Evolutionary conservation across 2,113 vertebrate genomes (phyloP).

Genomic region (Rhombomys opimus): DNA sequence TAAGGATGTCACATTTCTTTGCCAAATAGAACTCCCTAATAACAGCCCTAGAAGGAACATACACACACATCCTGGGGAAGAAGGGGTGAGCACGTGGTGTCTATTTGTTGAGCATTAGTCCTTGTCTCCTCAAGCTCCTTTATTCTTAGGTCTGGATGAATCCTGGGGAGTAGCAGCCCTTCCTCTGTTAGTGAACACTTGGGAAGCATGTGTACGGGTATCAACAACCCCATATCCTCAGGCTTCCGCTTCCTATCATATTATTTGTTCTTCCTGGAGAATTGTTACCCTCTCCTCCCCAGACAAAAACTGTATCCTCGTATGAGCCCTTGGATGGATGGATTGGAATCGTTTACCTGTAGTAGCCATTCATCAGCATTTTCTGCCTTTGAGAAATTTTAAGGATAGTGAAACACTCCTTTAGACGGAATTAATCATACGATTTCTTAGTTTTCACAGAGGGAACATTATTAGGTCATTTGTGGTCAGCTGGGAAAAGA

Average conservation of each 20-base stretch:
- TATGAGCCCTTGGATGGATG: background rate
- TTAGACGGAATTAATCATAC: constrained; percentile 32
- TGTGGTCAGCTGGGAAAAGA: constrained; percentile 4
- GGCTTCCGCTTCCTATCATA: background rate
- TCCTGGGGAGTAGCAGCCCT: background rate
- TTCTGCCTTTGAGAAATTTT: background rate
- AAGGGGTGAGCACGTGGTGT: background rate
- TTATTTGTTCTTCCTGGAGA: background rate
- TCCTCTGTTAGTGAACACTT: background rate
- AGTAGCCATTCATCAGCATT: background rate
- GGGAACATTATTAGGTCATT: background rate
- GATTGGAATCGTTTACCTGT: background rate
- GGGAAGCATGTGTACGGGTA: background rate
- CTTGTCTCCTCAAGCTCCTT: background rate
- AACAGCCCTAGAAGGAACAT: background rate
- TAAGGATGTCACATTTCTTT: background rate
- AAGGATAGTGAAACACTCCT: background rate
- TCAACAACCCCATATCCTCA: background rate
- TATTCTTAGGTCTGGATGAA: background rate
- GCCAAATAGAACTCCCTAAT: background rate
- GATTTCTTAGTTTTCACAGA: constrained; percentile 31
- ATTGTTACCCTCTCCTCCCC: background rate
- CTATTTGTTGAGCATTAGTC: background rate
- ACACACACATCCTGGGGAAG: too few relatives aligned
- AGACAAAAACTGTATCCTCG: background rate